These are phyloP conservation scores for Dimorphilus gyrociliatus DNA, from an alignment of 2,888 invertebrate genomes.

Conservation along the genomic window DNA sequence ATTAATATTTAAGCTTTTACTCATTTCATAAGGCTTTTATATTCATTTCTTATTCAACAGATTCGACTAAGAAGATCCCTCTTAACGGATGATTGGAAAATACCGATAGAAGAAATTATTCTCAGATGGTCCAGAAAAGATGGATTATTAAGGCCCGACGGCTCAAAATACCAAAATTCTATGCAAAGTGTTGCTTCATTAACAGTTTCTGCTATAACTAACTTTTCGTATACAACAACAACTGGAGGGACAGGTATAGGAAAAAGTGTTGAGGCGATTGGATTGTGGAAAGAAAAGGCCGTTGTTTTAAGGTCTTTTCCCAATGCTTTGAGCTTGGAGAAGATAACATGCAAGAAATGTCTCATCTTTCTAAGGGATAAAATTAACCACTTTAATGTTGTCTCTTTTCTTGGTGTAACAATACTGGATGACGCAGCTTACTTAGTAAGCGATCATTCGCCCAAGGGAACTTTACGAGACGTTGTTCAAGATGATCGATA, in stretches of 20 bases:
- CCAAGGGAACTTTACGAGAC: conserved; percentile 20
- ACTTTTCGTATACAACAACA: not conserved
- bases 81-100: conserved; percentile 9
- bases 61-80: conserved; percentile 7
- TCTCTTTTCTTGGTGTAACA: conserved; percentile 23
- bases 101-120: conserved; percentile 1
- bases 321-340: conserved; percentile 1
- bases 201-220: not conserved
- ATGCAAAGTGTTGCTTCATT: not conserved
- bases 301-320: conserved; percentile 16
- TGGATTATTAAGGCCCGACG: not conserved
- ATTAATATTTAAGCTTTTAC: too few species aligned
- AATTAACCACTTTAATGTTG: conserved; percentile 16
- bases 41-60: too few species aligned
- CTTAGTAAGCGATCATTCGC: conserved; percentile 19
- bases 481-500: conserved; percentile 22
- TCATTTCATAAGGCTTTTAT: too few species aligned
- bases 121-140: not conserved
- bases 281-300: conserved; percentile 13
- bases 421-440: conserved; percentile 13
- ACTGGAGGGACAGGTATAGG: not conserved
- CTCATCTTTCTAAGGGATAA: not conserved
- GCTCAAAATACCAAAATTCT: not conserved
- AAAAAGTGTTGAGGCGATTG: conserved; percentile 5
- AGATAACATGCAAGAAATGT: conserved; percentile 1